These are phyloP conservation scores for Orthonevra nobilis DNA, from an alignment of 2,888 invertebrate species.

Conservation along the genomic window DNA sequence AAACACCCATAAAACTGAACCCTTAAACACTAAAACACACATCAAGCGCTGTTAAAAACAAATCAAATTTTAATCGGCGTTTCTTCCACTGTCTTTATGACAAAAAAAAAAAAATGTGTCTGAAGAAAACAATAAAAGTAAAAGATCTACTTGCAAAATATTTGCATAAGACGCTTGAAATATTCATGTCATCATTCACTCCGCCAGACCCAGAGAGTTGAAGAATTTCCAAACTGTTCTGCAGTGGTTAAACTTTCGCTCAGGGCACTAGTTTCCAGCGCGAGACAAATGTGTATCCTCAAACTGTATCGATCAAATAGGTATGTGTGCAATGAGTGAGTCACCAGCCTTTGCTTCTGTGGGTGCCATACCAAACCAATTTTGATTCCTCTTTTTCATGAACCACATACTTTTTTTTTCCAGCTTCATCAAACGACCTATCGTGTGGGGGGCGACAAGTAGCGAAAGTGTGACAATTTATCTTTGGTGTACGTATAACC, in stretches of 20 bases:
- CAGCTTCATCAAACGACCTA: slow-evolving; percentile 1
- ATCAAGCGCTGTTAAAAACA: too few relatives aligned
- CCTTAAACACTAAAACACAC: too few relatives aligned
- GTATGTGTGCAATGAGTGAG: slow-evolving; percentile 30
- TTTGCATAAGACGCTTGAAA: slow-evolving; percentile 50
- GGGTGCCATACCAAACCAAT: slow-evolving; percentile 59
- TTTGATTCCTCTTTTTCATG: slow-evolving; percentile 12
- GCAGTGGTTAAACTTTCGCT: slow-evolving; percentile 53
- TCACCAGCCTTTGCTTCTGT: slow-evolving; percentile 34
- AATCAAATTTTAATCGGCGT: neutral
- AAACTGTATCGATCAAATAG: slow-evolving; percentile 22
- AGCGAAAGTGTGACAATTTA: slow-evolving; percentile 68
- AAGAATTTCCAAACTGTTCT: slow-evolving; percentile 26
- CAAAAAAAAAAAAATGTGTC: too few relatives aligned
- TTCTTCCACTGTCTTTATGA: too few relatives aligned
- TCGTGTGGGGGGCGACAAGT: slow-evolving; percentile 23
- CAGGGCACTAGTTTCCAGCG: too few relatives aligned
- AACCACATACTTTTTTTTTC: too few relatives aligned
- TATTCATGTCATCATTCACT: slow-evolving; percentile 52
- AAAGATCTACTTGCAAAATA: slow-evolving; percentile 45
- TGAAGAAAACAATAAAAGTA: too few relatives aligned
- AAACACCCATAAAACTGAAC: too few relatives aligned
- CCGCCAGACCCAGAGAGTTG: slow-evolving; percentile 2
- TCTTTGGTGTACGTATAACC: slow-evolving; percentile 58
- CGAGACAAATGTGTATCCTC: too few relatives aligned